Evolutionary conservation across 2,797 vertebrate species (phyloP).

Genomic region (Gambusia yucatana): DNA sequence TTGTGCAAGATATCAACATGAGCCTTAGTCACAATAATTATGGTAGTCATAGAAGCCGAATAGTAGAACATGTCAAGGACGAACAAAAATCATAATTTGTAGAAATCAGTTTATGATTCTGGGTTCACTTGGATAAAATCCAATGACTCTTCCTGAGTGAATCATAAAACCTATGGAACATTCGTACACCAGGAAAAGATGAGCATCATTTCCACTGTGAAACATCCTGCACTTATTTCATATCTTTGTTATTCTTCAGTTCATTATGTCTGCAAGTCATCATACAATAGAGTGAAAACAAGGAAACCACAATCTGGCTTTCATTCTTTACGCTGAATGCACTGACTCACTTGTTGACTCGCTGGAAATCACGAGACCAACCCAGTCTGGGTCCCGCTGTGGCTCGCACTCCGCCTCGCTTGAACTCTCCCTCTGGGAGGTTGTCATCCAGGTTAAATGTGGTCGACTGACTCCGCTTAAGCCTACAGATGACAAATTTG

Average conservation of each 20-base stretch:
- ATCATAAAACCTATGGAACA: neutral
- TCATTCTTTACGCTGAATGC: constrained; percentile 39
- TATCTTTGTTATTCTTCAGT: constrained; percentile 6
- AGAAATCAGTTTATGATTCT: neutral
- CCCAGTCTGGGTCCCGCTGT: constrained; percentile 94
- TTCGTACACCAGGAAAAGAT: neutral
- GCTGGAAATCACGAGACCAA: constrained; percentile 96
- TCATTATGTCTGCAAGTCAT: constrained; percentile 14
- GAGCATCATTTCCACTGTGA: neutral
- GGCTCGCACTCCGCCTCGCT: constrained; percentile 93
- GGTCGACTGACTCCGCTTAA: constrained; percentile 95
- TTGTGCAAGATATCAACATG: neutral
- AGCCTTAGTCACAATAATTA: neutral
- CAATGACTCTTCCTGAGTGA: neutral
- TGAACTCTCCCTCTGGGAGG: constrained; percentile 90
- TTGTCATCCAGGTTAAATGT: constrained; percentile 95
- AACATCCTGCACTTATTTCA: neutral
- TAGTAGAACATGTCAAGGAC: neutral
- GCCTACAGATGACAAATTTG: constrained; percentile 53
- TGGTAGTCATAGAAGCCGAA: neutral
- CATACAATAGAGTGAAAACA: constrained; percentile 28
- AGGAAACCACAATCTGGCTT: constrained; percentile 25
- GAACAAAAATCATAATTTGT: neutral
- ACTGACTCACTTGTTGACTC: constrained; percentile 82
- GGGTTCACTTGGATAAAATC: neutral